Percentiles rank a stretch among this genome's conserved stretches.
These are phyloP conservation scores for Aptenodytes forsteri DNA, from an alignment of 2,113 vertebrate species.

Conservation along the genomic window DNA sequence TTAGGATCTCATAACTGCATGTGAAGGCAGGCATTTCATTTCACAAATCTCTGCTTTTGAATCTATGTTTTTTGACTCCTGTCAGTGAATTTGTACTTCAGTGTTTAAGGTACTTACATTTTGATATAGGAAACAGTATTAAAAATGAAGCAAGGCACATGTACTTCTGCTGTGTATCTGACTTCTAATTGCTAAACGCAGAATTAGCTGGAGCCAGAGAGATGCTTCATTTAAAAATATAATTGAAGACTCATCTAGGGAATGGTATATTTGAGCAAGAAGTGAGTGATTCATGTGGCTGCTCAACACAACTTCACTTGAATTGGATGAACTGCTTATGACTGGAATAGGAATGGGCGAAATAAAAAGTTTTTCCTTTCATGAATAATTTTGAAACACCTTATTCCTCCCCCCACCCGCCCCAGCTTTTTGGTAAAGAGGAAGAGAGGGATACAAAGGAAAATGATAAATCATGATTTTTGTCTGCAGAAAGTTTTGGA, in stretches of 20 bases:
- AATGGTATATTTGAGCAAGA: neutral
- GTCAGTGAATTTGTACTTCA: neutral
- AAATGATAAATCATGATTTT: neutral
- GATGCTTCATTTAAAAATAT: neutral
- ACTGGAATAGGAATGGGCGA: neutral
- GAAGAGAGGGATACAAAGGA: neutral
- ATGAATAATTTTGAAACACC: neutral
- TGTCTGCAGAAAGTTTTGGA: neutral
- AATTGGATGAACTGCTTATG: neutral
- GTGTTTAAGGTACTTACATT: neutral
- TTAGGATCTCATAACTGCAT: neutral
- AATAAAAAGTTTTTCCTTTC: neutral
- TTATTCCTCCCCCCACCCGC: rapidly evolving
- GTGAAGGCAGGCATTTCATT: neutral
- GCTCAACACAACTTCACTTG: neutral
- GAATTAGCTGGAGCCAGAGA: neutral
- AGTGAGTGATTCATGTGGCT: neutral
- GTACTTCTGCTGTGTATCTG: neutral
- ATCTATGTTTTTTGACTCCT: neutral
- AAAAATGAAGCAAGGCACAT: neutral
- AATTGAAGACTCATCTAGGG: neutral
- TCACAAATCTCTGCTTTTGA: neutral
- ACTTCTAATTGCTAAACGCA: neutral
- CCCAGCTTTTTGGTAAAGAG: neutral
- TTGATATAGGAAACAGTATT: neutral